These are phyloP conservation scores for Xestoiulus laeticollis DNA, from an alignment of 2,888 invertebrate genomes.

Conservation along the genomic window DNA sequence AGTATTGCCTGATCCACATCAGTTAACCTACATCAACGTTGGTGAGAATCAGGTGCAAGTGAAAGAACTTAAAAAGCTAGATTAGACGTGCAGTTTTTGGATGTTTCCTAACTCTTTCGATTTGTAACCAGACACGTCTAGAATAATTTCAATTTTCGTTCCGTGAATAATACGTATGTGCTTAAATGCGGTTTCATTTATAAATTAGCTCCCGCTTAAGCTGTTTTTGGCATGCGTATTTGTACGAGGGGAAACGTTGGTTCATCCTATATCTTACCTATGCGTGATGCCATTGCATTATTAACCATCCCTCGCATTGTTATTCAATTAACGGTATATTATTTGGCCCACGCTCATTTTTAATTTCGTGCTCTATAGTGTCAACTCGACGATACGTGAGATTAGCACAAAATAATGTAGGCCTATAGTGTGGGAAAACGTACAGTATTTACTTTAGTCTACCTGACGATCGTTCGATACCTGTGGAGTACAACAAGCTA, in stretches of 20 bases:
- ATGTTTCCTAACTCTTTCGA: too few relatives aligned
- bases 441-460: neutral
- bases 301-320: slow-evolving; percentile 39
- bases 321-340: slow-evolving; percentile 41
- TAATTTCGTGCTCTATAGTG: slow-evolving; percentile 25
- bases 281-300: slow-evolving; percentile 40
- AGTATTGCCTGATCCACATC: too few relatives aligned
- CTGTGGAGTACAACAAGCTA: neutral
- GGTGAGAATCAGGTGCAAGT: too few relatives aligned
- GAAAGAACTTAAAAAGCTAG: too few relatives aligned
- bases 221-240: neutral
- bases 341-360: slow-evolving; percentile 41
- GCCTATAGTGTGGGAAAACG: neutral
- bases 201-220: neutral
- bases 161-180: too few relatives aligned
- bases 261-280: slow-evolving; percentile 7
- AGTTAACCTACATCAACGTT: too few relatives aligned
- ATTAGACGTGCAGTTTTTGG: too few relatives aligned
- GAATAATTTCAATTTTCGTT: too few relatives aligned
- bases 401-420: neutral
- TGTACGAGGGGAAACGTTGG: neutral
- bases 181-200: slow-evolving; percentile 1
- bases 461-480: neutral
- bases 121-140: too few relatives aligned
- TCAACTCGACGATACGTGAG: slow-evolving; percentile 23